Evolutionary conservation across 2,797 vertebrate genomes (phyloP), one percentile per base, ranked within the genome.

Genomic region (Myripristis jacobus): DNA sequence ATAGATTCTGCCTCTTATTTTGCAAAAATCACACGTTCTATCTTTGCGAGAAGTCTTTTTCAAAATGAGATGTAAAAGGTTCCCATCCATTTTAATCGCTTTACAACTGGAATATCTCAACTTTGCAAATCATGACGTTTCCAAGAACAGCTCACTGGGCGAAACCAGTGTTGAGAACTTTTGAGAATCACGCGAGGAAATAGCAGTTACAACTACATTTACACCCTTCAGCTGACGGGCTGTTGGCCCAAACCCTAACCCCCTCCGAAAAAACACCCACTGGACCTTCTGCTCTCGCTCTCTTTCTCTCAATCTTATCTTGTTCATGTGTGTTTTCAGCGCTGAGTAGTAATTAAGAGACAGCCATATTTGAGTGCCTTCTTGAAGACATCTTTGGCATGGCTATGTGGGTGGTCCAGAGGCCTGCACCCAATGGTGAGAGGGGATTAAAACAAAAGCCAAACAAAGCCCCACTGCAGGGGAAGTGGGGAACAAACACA

Each of bases 361-460:
- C 85, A 77, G 87, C 75, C 87, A 89, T 93, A 89, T 91, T 90
- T 87, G 82, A 88, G 80, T 84, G 82, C 78, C 77, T 90, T 90
- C 88, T 87, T 80, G 74, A 89, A 91, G 83, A 83, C 83, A 84
- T 91, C 87, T 88, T 88, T 85, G 88, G 84, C 82, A 90, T 80
- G 74, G 56, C 91, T 71, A 48, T 63, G 82, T 94, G 92, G 92
- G 92, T 94, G 93, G 93, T 93, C 93, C 84, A 60, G 73, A 80
- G 87, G 84, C 84, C 87, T 89, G 91, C 84, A 89, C 86, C 88
- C 87, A 91, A 88, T 86, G 87, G 90, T 91, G 87, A 91, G 90
- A 89, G 78, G 80, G 87, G 88, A 93, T 86, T 89, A 89, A 92
- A 93, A 92, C 87, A 90, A 94, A 92, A 91, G 87, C 77, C 83